Percentiles rank a stretch among this genome's conserved stretches.
These are phyloP conservation scores for Aphaenogaster rudis DNA, from an alignment of 1,140 invertebrate genomes.

Conservation along the genomic window DNA sequence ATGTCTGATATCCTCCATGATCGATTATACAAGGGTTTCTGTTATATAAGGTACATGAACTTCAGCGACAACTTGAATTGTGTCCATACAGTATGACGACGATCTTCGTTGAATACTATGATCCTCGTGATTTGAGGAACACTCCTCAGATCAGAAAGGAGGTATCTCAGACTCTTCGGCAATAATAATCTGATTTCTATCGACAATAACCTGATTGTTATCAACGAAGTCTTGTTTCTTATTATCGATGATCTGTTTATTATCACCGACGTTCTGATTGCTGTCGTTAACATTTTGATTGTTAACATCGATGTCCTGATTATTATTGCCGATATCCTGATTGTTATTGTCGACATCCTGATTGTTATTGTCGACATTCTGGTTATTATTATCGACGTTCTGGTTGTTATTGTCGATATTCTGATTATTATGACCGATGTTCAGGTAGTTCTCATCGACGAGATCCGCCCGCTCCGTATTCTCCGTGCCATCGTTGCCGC, in stretches of 20 bases:
- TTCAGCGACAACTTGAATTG: not conserved
- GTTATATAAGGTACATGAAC: not conserved
- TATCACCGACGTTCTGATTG: not conserved
- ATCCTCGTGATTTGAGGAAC: slow-evolving; percentile 31
- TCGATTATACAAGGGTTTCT: slow-evolving; percentile 46
- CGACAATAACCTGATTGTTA: not conserved
- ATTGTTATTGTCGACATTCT: slow-evolving; percentile 13
- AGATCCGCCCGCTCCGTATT: slow-evolving; percentile 71
- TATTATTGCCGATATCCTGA: not conserved
- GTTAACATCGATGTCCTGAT: not conserved
- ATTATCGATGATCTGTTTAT: not conserved
- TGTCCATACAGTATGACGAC: slow-evolving; percentile 7
- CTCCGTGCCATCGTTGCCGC: slow-evolving; percentile 70
- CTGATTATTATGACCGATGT: no score
- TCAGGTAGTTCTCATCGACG: not conserved
- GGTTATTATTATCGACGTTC: slow-evolving; percentile 26
- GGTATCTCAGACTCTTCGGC: slow-evolving; percentile 81
- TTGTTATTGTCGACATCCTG: slow-evolving; percentile 4
- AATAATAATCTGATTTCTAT: slow-evolving; percentile 31
- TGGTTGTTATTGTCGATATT: slow-evolving; percentile 53
- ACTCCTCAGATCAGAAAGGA: slow-evolving; percentile 82
- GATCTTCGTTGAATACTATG: slow-evolving; percentile 24
- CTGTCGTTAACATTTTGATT: not conserved
- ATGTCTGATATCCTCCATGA: not conserved
- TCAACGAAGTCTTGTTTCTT: slow-evolving; percentile 2